Base-by-base conservation (phyloP, 2,797 vertebrate genomes). In the Xiphophorus birchmanni region DNA sequence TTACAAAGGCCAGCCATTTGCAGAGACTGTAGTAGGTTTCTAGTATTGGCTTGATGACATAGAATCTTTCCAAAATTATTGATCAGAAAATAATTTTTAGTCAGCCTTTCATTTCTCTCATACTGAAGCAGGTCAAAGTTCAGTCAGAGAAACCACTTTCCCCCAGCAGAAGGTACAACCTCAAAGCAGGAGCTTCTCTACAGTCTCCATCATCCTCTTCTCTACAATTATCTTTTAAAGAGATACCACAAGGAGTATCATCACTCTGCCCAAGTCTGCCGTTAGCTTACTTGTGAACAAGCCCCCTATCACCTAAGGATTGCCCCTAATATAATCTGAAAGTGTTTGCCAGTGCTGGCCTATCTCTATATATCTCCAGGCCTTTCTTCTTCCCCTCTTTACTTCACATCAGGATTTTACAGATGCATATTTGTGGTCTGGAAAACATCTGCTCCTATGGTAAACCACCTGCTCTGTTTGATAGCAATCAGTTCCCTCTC, bases 381-480 rank as follows among this genome's bases (percentile, higher is more conserved):
- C 37, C 37, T 35, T 73, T 7, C 10, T 48, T 35, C 54, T 10
- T 9, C n/a, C 45, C 21, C 47, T 42, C 3, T 42, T 37, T 47
- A 40, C 79, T 69, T 87, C 81, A 83, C 75, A 81, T 83, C 86
- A 80, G 82, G 75, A 37, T 67, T 90, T 76, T 77, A 76, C 83
- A 91, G 83, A 90, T 89, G 88, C 86, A 48, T 78, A 67, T 84
- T 91, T 92, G 91, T 0, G 90, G 90, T 88, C 35, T 1, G 69
- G 77, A 82, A 76, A 88, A 92, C 94, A 94, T 93, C 93, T 94
- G 93, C 84, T 93, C 2, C 8, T 77, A 82, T 44, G n/a, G 85
- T 85, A 80, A 93, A 92, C 91, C 93, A 94, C 93, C 94, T 94
- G 92, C 88, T 81, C 80, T 44, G 78, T 87, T 83, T 17, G 84